A percentile compares a stretch with the other conserved stretches of the same genome.
phyloP scores from a whole-genome alignment of 2,113 vertebrate genomes.

The Pedetes capensis region DNA sequence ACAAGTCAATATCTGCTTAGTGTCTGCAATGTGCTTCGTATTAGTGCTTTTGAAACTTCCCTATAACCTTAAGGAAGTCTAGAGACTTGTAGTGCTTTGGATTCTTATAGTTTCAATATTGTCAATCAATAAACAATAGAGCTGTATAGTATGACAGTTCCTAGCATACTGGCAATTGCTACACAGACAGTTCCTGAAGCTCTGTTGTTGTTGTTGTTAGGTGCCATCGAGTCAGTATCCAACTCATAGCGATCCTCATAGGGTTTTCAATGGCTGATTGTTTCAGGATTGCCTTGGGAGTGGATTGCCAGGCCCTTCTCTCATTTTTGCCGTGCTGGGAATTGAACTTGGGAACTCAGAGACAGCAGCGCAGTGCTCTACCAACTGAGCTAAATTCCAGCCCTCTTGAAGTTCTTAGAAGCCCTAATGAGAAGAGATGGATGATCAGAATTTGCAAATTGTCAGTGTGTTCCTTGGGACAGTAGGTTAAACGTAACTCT shows the following conservation, averaged over 20 bases:
- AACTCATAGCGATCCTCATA: too few species aligned
- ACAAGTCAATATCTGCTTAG: conserved; percentile 68
- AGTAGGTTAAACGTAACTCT: not conserved
- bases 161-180: not conserved
- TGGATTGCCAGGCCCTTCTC: too few species aligned
- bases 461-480: not conserved
- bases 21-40: conserved; percentile 37
- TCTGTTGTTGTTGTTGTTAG: too few species aligned
- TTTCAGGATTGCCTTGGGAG: too few species aligned
- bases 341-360: too few species aligned
- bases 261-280: too few species aligned
- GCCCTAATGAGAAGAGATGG: not conserved
- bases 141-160: not conserved
- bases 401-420: not conserved
- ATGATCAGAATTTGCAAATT: not conserved
- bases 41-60: conserved; percentile 40
- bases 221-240: too few species aligned
- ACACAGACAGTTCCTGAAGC: not conserved
- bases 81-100: not conserved
- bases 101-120: not conserved
- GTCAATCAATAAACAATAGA: not conserved
- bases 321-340: too few species aligned
- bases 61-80: not conserved
- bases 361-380: too few species aligned
- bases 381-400: too few species aligned